Conservation (phyloP, 2,113 vertebrate species). For the Peromyscus polionotus region DNA sequence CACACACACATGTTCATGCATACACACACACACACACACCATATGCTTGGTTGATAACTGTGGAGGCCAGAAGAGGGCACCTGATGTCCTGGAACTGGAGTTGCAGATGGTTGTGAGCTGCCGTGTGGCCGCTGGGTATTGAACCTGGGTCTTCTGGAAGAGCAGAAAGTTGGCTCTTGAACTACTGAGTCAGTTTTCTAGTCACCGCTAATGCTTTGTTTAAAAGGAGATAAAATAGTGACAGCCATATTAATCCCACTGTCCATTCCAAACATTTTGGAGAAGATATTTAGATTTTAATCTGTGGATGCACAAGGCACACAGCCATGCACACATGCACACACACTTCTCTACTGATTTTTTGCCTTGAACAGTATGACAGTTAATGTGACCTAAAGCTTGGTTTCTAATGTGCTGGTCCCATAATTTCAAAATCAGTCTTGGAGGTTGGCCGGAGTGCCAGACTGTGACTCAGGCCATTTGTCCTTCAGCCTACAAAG, state of each 20-base stretch:
- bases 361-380: no score
- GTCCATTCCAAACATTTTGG: no score
- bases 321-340: neutral
- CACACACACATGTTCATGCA: neutral
- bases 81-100: neutral
- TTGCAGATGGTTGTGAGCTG: neutral
- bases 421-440: rapidly evolving
- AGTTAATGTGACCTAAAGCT: no score
- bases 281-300: rapidly evolving
- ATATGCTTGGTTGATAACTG: neutral
- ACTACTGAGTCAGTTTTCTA: neutral
- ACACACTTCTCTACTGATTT: neutral
- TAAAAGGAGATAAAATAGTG: neutral
- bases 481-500: rapidly evolving
- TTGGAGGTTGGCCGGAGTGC: no score
- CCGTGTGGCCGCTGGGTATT: neutral
- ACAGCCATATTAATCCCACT: neutral
- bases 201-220: neutral
- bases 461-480: rapidly evolving
- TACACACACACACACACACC: neutral
- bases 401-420: neutral
- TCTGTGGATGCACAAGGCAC: neutral
- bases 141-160: neutral
- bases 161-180: neutral
- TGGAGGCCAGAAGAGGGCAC: neutral